Evolutionary conservation across 2,888 invertebrate species (phyloP).

Genomic region (Physocephala rufipes): DNA sequence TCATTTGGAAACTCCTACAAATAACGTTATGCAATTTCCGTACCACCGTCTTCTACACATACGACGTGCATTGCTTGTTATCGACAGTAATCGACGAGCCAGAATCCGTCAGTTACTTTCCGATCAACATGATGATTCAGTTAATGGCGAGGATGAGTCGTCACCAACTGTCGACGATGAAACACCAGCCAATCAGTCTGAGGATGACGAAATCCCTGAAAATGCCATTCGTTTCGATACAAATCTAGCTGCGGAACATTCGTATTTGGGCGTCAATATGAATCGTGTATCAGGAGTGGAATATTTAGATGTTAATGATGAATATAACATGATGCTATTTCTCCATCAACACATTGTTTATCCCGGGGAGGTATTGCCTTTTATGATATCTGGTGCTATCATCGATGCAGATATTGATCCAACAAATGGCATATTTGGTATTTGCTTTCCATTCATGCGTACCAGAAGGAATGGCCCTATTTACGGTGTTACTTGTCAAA

Average conservation of each 20-base stretch:
- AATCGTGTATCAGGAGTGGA: constrained; percentile 74
- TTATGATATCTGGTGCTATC: constrained; percentile 69
- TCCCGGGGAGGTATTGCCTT: constrained; percentile 82
- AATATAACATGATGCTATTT: constrained; percentile 70
- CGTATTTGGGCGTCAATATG: constrained; percentile 65
- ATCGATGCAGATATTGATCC: constrained; percentile 56
- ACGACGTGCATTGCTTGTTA: constrained; percentile 56
- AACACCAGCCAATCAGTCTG: constrained; percentile 6
- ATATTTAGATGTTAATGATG: constrained; percentile 69
- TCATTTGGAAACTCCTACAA: too few species aligned
- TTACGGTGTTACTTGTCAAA: constrained; percentile 66
- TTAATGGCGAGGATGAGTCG: constrained; percentile 21
- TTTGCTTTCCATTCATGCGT: constrained; percentile 60
- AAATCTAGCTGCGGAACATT: constrained; percentile 69
- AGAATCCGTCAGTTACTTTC: constrained; percentile 37
- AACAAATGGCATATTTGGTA: constrained; percentile 61
- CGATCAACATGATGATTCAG: neutral
- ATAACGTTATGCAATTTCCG: neutral
- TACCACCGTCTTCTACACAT: constrained; percentile 51
- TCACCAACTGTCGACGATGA: constrained; percentile 27
- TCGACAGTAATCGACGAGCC: constrained; percentile 49
- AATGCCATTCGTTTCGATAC: constrained; percentile 66
- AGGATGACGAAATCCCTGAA: constrained; percentile 42
- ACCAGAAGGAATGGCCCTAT: constrained; percentile 45
- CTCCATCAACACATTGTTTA: constrained; percentile 73